These are phyloP conservation scores for Petromus typicus DNA, from an alignment of 2,113 vertebrate genomes.

Conservation along the genomic window DNA sequence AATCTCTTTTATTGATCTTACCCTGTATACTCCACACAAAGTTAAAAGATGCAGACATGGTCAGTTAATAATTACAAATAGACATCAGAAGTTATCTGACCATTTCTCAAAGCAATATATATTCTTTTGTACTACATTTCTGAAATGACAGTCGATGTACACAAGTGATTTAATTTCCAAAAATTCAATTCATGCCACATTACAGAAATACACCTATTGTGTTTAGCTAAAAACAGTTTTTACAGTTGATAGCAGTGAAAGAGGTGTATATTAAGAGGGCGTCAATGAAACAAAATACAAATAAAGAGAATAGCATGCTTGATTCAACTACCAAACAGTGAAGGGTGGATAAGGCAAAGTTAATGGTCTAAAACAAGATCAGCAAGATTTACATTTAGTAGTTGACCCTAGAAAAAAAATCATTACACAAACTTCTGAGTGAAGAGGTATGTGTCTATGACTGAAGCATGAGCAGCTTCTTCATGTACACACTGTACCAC, in stretches of 20 bases:
- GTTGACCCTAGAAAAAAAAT: constrained; percentile 43
- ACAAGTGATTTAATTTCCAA: constrained; percentile 68
- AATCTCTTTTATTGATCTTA: constrained; percentile 54
- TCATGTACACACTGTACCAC: constrained; percentile 42
- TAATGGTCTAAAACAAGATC: constrained; percentile 37
- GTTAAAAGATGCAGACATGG: constrained; percentile 44
- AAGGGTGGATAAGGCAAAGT: constrained; percentile 18
- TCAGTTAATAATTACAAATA: constrained; percentile 53
- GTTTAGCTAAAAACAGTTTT: constrained; percentile 61
- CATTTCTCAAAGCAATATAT: constrained; percentile 54
- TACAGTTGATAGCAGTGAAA: constrained; percentile 56
- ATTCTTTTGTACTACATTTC: constrained; percentile 56
- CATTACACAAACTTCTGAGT: constrained; percentile 10
- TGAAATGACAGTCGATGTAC: constrained; percentile 72
- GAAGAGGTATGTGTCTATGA: constrained; percentile 3
- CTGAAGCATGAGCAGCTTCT: not conserved
- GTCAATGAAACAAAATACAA: constrained; percentile 66
- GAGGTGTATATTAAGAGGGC: constrained; percentile 58
- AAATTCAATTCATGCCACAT: constrained; percentile 58
- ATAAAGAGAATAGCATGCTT: constrained; percentile 47
- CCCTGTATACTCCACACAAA: not conserved
- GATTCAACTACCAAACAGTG: not conserved
- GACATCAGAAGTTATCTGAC: constrained; percentile 55
- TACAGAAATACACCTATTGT: constrained; percentile 68
- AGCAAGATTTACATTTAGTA: constrained; percentile 47